A percentile compares a stretch with the other conserved stretches of the same genome.
Evolutionary conservation across 1,140 invertebrate genomes (phyloP).

Genomic region (Dendroctonus valens): DNA sequence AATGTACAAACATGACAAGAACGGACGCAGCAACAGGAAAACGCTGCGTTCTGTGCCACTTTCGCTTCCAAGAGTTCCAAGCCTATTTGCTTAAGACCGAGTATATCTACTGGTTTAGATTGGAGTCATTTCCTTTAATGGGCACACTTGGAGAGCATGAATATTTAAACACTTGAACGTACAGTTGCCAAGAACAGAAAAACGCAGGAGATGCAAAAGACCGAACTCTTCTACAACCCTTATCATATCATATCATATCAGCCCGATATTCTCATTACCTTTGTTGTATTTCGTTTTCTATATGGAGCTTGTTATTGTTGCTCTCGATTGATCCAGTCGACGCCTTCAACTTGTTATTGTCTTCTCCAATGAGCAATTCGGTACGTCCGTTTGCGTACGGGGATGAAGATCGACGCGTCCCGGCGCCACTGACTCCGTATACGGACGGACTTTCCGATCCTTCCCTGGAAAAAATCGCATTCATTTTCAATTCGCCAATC

Average conservation of each 20-base stretch:
- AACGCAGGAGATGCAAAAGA: too few species aligned
- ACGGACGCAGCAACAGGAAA: background rate
- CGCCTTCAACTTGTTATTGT: constrained; percentile 58
- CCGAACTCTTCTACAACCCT: background rate
- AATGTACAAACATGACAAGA: too few species aligned
- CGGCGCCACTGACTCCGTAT: constrained; percentile 17
- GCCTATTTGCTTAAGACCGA: too few species aligned
- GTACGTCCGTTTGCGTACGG: constrained; percentile 70
- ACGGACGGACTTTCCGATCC: constrained; percentile 3
- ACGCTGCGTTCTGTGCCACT: background rate
- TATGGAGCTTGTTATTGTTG: constrained; percentile 55
- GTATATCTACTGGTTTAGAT: too few species aligned
- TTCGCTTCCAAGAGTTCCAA: too few species aligned
- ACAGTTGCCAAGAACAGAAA: too few species aligned
- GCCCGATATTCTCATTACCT: constrained; percentile 51
- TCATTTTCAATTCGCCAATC: background rate
- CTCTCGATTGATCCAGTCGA: constrained; percentile 55
- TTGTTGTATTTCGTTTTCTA: constrained; percentile 50
- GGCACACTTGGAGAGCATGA: too few species aligned
- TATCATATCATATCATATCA: too few species aligned
- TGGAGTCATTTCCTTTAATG: too few species aligned
- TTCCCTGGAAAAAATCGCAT: constrained; percentile 1
- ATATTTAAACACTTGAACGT: too few species aligned
- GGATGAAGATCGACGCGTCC: constrained; percentile 55
- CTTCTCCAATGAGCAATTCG: constrained; percentile 67